A percentile compares a stretch with the other conserved stretches of the same genome.
Conservation (phyloP, 2,888 invertebrate species). For the Zelleria hepariella region DNA sequence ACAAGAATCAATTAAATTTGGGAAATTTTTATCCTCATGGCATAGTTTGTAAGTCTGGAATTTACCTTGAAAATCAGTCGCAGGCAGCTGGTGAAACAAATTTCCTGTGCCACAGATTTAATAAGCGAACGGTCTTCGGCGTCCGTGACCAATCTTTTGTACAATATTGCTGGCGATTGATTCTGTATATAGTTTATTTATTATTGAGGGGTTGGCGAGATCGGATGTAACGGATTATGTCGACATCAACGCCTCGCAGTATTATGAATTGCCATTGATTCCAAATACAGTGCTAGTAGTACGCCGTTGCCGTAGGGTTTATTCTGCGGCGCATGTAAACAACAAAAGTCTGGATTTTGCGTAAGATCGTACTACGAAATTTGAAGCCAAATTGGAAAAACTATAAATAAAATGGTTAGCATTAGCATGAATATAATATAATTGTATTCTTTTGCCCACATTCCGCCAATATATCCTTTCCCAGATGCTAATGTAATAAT, state of each 20-base stretch:
- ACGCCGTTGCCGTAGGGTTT: background rate
- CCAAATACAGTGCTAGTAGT: background rate
- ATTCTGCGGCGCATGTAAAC: background rate
- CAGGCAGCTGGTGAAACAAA: background rate
- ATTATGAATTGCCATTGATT: background rate
- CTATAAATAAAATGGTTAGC: too few relatives aligned
- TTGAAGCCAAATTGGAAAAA: too few relatives aligned
- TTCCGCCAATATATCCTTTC: too few relatives aligned
- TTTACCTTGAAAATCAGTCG: background rate
- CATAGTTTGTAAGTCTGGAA: background rate
- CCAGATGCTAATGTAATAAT: too few relatives aligned
- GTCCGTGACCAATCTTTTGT: conserved; percentile 27
- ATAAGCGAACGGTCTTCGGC: background rate
- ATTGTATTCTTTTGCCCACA: too few relatives aligned
- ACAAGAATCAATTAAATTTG: too few relatives aligned
- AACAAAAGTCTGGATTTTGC: background rate
- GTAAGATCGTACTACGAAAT: too few relatives aligned
- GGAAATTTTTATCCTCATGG: too few relatives aligned
- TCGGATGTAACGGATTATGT: conserved; percentile 54
- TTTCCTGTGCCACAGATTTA: background rate
- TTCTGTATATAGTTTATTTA: conserved; percentile 50
- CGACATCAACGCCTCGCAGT: conserved; percentile 37
- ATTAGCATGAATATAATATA: too few relatives aligned
- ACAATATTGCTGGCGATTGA: conserved; percentile 37
- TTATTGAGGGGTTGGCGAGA: conserved; percentile 34